Evolutionary conservation across 1,140 invertebrate species (phyloP).

Genomic region (Drosophila mayri): DNA sequence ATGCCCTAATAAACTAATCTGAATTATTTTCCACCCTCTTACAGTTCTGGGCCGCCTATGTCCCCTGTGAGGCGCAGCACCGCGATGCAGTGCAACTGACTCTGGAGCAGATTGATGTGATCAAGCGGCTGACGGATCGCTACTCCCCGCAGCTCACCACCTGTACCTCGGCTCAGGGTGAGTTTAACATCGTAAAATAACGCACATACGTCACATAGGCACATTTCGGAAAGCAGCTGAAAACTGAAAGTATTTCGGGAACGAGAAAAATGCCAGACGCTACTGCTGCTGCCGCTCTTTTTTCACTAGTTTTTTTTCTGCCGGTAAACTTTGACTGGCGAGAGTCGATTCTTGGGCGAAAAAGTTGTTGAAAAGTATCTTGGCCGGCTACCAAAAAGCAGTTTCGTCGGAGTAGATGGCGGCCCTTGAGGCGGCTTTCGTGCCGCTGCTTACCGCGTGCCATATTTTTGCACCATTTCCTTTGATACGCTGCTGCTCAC

Average conservation of each 20-base stretch:
- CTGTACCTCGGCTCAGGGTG: constrained; percentile 90
- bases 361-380: constrained; percentile 62
- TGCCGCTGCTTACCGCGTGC: constrained; percentile 74
- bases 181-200: constrained; percentile 54
- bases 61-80: constrained; percentile 92
- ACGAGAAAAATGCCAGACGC: constrained; percentile 25
- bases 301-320: constrained; percentile 26
- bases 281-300: constrained; percentile 22
- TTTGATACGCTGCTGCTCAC: constrained; percentile 76
- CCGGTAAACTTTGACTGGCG: constrained; percentile 51
- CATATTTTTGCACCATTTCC: constrained; percentile 83
- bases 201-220: constrained; percentile 56
- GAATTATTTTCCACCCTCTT: constrained; percentile 19
- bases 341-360: constrained; percentile 31
- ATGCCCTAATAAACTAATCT: neutral
- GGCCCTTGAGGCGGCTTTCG: constrained; percentile 60
- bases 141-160: constrained; percentile 89
- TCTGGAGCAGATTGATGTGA: constrained; percentile 93
- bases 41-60: constrained; percentile 96
- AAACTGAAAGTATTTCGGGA: constrained; percentile 38
- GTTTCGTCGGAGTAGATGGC: constrained; percentile 27
- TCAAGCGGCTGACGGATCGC: constrained; percentile 89
- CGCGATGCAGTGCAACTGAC: constrained; percentile 92
- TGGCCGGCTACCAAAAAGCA: constrained; percentile 56
- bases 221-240: constrained; percentile 8